phyloP scores from a whole-genome alignment of 1,140 invertebrate species.

The Drosophila parvula region DNA sequence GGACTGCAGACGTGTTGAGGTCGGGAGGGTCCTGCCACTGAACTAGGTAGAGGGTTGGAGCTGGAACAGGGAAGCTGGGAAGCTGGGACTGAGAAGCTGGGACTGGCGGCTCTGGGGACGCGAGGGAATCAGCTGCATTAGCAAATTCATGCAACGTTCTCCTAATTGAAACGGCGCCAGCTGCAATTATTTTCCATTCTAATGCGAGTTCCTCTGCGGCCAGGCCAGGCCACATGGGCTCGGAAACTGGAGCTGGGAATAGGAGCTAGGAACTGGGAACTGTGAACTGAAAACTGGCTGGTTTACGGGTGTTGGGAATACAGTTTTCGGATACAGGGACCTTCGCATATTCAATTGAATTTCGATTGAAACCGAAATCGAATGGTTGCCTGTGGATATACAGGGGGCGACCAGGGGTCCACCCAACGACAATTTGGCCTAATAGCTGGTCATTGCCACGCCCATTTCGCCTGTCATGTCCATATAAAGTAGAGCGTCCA shows the following conservation, averaged over 20 bases:
- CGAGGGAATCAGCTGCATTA: constrained; percentile 52
- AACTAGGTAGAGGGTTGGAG: background rate
- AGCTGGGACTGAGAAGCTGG: background rate
- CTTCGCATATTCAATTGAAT: constrained; percentile 65
- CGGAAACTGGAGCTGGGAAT: background rate
- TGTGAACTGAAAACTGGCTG: background rate
- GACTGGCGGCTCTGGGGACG: constrained; percentile 3
- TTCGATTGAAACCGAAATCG: constrained; percentile 52
- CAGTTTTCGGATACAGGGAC: constrained; percentile 3
- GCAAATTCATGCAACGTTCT: constrained; percentile 57
- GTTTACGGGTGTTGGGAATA: background rate
- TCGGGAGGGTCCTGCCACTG: background rate
- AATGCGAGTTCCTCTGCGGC: constrained; percentile 61
- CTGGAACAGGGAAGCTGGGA: constrained; percentile 3
- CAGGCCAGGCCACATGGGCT: constrained; percentile 16
- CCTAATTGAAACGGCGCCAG: constrained; percentile 76
- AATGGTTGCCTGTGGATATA: constrained; percentile 12
- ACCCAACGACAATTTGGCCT: constrained; percentile 18
- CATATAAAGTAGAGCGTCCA: too few relatives aligned
- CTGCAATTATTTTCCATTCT: constrained; percentile 79
- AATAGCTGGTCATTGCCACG: constrained; percentile 15
- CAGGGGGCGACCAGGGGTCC: background rate
- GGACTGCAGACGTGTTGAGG: background rate
- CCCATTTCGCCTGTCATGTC: background rate
- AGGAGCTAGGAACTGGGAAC: background rate